phyloP scores from a whole-genome alignment of 1,140 invertebrate genomes.

The Cydia amplana region DNA sequence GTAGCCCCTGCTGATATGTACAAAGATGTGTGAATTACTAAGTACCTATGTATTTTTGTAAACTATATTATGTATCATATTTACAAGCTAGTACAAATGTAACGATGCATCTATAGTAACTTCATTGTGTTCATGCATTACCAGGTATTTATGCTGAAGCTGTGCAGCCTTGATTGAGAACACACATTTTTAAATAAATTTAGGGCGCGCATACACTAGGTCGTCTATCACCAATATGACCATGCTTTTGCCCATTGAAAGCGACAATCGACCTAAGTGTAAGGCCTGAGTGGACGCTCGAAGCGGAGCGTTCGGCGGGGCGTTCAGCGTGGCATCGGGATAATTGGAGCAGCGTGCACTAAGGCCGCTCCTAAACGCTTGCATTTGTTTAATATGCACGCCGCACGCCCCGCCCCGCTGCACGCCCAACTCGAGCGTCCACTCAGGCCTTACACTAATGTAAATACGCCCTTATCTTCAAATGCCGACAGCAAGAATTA shows the following conservation, averaged over 20 bases:
- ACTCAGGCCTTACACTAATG: no score
- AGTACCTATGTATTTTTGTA: constrained; percentile 33
- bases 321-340: no score
- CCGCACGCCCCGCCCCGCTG: no score
- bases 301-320: no score
- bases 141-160: neutral
- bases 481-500: neutral
- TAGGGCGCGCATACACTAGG: neutral
- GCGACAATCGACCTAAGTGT: neutral
- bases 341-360: no score
- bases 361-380: no score
- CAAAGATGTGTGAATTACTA: constrained; percentile 30
- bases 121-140: neutral
- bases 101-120: neutral
- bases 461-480: neutral
- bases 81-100: constrained; percentile 14
- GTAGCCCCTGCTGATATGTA: constrained; percentile 25
- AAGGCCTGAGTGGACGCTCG: no score
- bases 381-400: no score
- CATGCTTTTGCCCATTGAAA: neutral
- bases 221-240: neutral
- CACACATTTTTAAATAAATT: neutral
- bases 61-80: constrained; percentile 28
- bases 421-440: no score
- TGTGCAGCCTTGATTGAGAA: neutral